These are phyloP conservation scores for Agrotis exclamationis DNA, from an alignment of 2,888 invertebrate species.

Conservation along the genomic window DNA sequence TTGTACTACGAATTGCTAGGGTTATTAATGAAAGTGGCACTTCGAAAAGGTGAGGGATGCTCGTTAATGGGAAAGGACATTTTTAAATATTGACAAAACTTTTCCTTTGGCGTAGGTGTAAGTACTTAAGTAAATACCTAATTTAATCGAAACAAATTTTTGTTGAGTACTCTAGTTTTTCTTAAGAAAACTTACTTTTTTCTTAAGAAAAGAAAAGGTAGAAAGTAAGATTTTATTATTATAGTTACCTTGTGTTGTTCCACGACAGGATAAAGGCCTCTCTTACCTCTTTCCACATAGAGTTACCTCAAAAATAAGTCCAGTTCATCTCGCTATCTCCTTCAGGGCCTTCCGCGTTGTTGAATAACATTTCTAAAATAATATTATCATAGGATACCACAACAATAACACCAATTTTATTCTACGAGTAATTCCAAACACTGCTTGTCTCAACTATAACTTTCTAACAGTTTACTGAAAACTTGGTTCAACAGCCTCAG, in stretches of 20 bases:
- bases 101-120: not conserved
- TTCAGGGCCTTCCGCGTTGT: too few relatives aligned
- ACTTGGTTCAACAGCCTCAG: slow-evolving; percentile 14
- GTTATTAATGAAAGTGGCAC: not conserved
- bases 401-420: not conserved
- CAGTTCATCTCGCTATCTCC: too few relatives aligned
- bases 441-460: not conserved
- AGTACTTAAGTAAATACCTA: not conserved
- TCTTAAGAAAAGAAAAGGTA: too few relatives aligned
- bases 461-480: not conserved
- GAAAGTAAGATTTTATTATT: too few relatives aligned
- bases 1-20: not conserved
- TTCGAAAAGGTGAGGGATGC: not conserved
- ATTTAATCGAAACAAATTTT: not conserved
- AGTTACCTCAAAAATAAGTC: too few relatives aligned
- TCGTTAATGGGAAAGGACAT: not conserved
- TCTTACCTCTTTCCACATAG: not conserved
- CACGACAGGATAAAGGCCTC: not conserved
- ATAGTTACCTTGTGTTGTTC: not conserved
- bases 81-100: not conserved
- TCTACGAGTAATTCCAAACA: not conserved
- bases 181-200: too few relatives aligned
- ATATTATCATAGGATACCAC: too few relatives aligned
- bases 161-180: too few relatives aligned
- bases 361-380: not conserved